Evolutionary conservation across 92 coral and sea anemone species (phyloP), one percentile per base, ranked within the genome.

Genomic region (Parazoanthus darwini): DNA sequence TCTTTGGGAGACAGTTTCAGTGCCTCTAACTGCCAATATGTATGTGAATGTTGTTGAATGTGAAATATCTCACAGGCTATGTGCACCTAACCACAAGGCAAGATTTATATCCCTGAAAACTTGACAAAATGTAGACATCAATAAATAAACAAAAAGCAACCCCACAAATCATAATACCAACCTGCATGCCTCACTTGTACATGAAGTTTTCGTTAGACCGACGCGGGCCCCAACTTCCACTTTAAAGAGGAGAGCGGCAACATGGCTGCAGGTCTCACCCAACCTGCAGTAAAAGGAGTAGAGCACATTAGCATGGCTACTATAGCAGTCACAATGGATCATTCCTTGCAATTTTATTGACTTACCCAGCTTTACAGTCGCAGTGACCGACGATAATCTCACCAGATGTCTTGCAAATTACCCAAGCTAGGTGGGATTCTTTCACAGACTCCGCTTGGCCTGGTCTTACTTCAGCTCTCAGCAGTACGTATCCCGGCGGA

Each of bases 151-250:
- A 29, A 29, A 29, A 29, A 29, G 33, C 33, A 29, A 29, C 33
- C 33, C 33, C 33, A 29, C 33, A 29, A 29, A 29, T 29, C 33
- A 29, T 29, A 29, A 29, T 29, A 68, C 74, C 26, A 68, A 68
- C 74, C 74, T 68, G 25, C 74, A 68, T 68, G 74, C 74, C 74
- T 68, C 74, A 35, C 74, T 68, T 68, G 74, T 20, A 68, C 74
- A 68, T 22, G 74, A 68, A 22, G 74, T 35, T 35, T 68, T 25
- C 22, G 22, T 68, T 22, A 14, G 74, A 35, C 74, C 74, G 22
- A 68, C 26, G 22, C 74, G 22, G 74, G 18, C 74, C 26, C 29
- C 74, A 25, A 35, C 74, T 35, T 68, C 74, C 26, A 68, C 74
- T 68, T 68, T 68, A 14, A 68, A 68, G 29, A 20, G 22, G 26